Evolutionary conservation across 2,113 vertebrate genomes (phyloP).

Genomic region (Malurus elegans): DNA sequence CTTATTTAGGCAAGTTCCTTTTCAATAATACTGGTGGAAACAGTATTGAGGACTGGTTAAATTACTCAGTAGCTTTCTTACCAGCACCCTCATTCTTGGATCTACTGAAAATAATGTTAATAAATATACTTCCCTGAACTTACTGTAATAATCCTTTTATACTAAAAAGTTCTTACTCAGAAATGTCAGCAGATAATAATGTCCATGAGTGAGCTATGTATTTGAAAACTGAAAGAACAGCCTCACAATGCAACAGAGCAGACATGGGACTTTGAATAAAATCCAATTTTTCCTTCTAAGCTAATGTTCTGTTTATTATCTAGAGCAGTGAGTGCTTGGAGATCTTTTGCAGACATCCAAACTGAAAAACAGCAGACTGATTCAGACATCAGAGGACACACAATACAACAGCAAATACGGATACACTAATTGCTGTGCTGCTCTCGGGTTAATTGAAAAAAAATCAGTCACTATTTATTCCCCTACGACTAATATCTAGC

Average conservation of each 20-base stretch:
- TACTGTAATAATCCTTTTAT: background rate
- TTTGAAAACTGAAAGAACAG: background rate
- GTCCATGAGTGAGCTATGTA: background rate
- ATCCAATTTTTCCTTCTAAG: background rate
- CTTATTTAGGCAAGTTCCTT: background rate
- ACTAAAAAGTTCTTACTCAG: background rate
- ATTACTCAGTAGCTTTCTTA: background rate
- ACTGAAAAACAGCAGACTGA: background rate
- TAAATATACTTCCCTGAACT: background rate
- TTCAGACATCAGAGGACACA: background rate
- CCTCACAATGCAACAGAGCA: background rate
- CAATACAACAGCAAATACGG: background rate
- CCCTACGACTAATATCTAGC: background rate
- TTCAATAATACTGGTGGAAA: background rate
- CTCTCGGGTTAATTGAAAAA: constrained; percentile 43
- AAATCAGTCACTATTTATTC: constrained; percentile 36
- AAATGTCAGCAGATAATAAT: background rate
- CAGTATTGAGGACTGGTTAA: background rate
- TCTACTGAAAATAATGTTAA: background rate
- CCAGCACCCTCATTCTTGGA: background rate
- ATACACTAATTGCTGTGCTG: background rate
- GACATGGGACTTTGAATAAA: background rate
- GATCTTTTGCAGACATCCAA: background rate
- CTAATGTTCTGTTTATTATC: background rate
- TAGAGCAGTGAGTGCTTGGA: background rate